Base-by-base conservation (phyloP, 23 tunicate species). In the Styela clava region DNA sequence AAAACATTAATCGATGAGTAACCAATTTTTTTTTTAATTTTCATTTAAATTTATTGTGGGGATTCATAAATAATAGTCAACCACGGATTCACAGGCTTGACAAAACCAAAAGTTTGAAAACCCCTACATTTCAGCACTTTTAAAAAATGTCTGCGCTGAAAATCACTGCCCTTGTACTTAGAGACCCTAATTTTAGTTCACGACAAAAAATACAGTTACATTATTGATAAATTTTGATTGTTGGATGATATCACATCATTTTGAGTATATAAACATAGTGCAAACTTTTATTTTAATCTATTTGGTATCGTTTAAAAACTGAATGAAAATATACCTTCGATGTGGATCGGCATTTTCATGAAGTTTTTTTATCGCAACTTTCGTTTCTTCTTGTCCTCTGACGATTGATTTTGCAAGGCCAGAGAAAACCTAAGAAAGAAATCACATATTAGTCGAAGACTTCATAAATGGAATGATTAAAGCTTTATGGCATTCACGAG, bases 331-430 rank as follows among this genome's bases (percentile, higher is more conserved):
- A 21, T 24, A 82, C 82, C 86, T 74, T 27, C 21, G 18, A 12
- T 12, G 9, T 12, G 67, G n/a, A 16, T n/a, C n/a, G 16, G 88
- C 88, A 33, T 84, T 85, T 61, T 83, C 88, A 67, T 83, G 91
- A 24, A 86, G 77, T 18, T 90, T 86, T 68, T 92, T 92, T 19
- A 92, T 83, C 19, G 97, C 97, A 3, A 92, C 92, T 61, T 61
- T 87, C 69, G 97, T 92, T 73, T 83, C 73, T 1, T 63, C 25
- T 63, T 92, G 80, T 1, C 92, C 97, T 69, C 78, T 79, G 9
- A 92, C 86, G 16, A 92, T 83, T 22, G 69, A 51, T 65, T 87
- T 83, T 18, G 88, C 97, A 19, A 87, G 16, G 18, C 97, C 97
- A 74, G 74, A 83, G 52, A 61, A 92, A 1, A 92, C 97, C 97